Evolutionary conservation across 2,797 vertebrate genomes (phyloP).

Genomic region (Nasua narica): DNA sequence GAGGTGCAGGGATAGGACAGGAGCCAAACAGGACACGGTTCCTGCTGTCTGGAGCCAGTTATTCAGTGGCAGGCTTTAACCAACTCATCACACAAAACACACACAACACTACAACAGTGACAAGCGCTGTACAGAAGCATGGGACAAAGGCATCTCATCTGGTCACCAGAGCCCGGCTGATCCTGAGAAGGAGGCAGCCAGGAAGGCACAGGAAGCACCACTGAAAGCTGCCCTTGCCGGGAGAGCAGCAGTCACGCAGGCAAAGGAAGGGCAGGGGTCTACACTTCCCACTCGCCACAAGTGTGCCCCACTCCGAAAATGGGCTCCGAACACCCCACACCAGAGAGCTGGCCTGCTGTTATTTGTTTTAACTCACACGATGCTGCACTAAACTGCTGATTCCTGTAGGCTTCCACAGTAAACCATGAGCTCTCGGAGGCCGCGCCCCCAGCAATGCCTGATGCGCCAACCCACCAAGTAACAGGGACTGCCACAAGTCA

Average conservation of each 20-base stretch:
- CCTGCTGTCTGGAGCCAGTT: not conserved
- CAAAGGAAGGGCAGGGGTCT: not conserved
- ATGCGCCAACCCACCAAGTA: not conserved
- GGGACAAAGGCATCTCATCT: not conserved
- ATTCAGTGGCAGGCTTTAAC: not conserved
- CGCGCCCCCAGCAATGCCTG: not conserved
- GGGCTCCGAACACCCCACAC: fast-evolving
- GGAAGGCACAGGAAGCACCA: not conserved
- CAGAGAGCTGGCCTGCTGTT: not conserved
- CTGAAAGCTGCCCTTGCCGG: fast-evolving
- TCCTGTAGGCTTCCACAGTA: not conserved
- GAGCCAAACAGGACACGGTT: not conserved
- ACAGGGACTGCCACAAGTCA: not conserved
- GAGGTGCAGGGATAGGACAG: not conserved
- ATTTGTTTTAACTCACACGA: not conserved
- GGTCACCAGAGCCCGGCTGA: not conserved
- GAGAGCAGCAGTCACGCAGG: not conserved
- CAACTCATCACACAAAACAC: not conserved
- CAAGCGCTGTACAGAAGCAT: too few species aligned
- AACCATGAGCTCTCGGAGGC: not conserved
- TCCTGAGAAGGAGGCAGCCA: not conserved
- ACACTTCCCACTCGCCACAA: not conserved
- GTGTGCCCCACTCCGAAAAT: not conserved
- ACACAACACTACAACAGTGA: not conserved
- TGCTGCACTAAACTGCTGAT: fast-evolving